These are phyloP conservation scores for Amiota communis DNA, from an alignment of 2,888 invertebrate species.

Conservation along the genomic window DNA sequence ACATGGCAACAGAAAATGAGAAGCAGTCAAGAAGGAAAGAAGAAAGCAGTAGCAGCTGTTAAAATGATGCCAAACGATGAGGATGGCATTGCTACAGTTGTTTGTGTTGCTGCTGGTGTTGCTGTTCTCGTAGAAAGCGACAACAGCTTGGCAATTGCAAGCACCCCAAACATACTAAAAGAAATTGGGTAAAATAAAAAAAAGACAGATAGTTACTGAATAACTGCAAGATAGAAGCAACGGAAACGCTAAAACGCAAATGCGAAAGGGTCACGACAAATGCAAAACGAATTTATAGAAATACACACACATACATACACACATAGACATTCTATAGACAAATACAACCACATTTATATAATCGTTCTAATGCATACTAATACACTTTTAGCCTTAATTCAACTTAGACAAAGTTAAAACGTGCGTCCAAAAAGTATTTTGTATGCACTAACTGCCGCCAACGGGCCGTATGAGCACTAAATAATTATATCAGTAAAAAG, in stretches of 20 bases:
- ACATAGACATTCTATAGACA: background rate
- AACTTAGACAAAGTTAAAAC: constrained; percentile 19
- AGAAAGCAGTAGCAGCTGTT: constrained; percentile 9
- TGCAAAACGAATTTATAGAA: constrained; percentile 17
- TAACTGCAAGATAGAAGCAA: constrained; percentile 11
- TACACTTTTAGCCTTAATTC: background rate
- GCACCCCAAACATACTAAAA: background rate
- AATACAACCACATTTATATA: background rate
- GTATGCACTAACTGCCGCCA: constrained; percentile 15
- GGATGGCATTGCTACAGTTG: background rate
- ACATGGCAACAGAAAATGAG: no score
- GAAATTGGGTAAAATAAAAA: no score
- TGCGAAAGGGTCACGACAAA: constrained; percentile 28
- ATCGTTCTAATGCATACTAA: background rate
- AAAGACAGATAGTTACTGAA: background rate
- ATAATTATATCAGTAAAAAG: constrained; percentile 55
- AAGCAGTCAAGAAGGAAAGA: no score
- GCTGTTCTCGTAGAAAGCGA: background rate
- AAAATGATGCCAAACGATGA: background rate
- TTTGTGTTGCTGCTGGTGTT: background rate
- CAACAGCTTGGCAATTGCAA: constrained; percentile 14
- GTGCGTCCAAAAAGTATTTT: constrained; percentile 3
- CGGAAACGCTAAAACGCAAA: constrained; percentile 26
- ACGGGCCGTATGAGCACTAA: constrained; percentile 62
- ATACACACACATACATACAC: constrained; percentile 1